Conservation (phyloP, 2,888 invertebrate species). For the Microdon myrmicae region DNA sequence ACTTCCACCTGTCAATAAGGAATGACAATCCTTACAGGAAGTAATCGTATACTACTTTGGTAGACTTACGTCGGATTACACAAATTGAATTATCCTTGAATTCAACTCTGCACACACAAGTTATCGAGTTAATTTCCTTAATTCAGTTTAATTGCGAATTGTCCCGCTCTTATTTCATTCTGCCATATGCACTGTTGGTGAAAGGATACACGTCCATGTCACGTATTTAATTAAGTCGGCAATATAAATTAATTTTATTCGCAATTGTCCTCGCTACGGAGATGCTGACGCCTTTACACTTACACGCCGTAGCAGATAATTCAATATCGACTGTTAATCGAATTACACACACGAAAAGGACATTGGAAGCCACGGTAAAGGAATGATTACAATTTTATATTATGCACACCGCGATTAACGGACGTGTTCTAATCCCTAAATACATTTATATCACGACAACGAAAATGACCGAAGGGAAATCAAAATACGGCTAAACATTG, state of each 20-base stretch:
- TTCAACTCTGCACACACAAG: constrained; percentile 11
- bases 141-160: constrained; percentile 24
- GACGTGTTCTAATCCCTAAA: too few relatives aligned
- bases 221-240: constrained; percentile 44
- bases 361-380: too few relatives aligned
- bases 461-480: too few relatives aligned
- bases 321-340: constrained; percentile 49
- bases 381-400: too few relatives aligned
- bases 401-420: too few relatives aligned
- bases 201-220: constrained; percentile 23
- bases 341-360: too few relatives aligned
- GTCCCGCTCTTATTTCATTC: constrained; percentile 14
- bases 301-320: constrained; percentile 27
- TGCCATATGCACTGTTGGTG: constrained; percentile 19
- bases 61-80: constrained; percentile 31
- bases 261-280: too few relatives aligned
- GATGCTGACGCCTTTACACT: constrained; percentile 24
- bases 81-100: constrained; percentile 37
- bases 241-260: constrained; percentile 35
- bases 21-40: too few relatives aligned
- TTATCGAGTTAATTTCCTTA: constrained; percentile 28
- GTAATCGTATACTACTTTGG: neutral
- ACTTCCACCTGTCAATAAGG: too few relatives aligned
- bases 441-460: too few relatives aligned
- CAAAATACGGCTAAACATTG: too few relatives aligned